Percentiles rank a stretch among this genome's conserved stretches.
Conservation (phyloP, 1,140 invertebrate species). For the Yoshiicerus persimilis region DNA sequence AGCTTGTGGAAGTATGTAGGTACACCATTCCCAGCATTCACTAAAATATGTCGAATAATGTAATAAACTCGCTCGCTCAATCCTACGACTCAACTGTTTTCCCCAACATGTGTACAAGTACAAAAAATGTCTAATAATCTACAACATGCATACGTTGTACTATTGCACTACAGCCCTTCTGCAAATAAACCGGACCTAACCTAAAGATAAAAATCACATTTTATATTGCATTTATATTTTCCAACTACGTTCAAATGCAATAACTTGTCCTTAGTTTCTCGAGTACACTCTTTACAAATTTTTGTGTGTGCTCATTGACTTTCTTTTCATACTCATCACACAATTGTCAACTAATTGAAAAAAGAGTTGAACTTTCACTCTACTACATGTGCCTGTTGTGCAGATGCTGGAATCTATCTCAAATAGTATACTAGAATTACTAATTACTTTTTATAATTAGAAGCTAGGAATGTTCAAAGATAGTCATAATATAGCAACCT, state of each 20-base stretch:
- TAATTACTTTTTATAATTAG: too few species aligned
- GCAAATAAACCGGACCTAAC: not conserved
- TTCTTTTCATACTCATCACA: not conserved
- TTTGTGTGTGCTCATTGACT: not conserved
- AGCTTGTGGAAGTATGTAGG: not conserved
- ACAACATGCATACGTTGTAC: too few species aligned
- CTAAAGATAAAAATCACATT: not conserved
- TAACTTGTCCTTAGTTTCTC: not conserved
- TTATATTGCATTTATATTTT: too few species aligned
- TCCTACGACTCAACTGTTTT: not conserved
- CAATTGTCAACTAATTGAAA: not conserved
- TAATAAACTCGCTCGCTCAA: not conserved
- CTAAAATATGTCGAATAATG: constrained; percentile 2
- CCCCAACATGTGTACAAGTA: not conserved
- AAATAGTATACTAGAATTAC: too few species aligned
- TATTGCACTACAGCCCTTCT: not conserved
- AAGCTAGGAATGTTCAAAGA: too few species aligned
- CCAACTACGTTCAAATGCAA: not conserved
- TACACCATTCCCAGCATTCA: not conserved
- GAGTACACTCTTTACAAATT: too few species aligned
- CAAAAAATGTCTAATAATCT: not conserved
- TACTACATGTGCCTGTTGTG: too few species aligned
- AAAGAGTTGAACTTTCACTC: not conserved
- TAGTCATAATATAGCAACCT: too few species aligned
- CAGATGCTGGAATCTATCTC: too few species aligned